A percentile compares a stretch with the other conserved stretches of the same genome.
phyloP scores from a whole-genome alignment of 37 sponge, comb jelly and placozoan species.

The Bolinopsis microptera region DNA sequence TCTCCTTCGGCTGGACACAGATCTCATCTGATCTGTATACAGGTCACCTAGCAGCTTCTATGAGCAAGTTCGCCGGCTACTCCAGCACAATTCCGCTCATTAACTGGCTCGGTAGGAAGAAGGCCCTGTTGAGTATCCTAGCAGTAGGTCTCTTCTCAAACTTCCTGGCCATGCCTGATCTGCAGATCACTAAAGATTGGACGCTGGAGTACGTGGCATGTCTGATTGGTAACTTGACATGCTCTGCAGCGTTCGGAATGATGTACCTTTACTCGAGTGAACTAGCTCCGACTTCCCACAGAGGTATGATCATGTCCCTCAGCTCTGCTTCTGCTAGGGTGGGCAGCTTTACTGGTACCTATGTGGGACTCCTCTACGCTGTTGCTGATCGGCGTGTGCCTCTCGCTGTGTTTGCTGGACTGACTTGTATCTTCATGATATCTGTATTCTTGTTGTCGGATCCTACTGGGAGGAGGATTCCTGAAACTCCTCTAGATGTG shows the following conservation, averaged over 20 bases:
- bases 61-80: background rate
- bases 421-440: background rate
- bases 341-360: slow-evolving; percentile 40
- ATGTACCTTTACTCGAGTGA: background rate
- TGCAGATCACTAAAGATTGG: background rate
- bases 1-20: background rate
- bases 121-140: background rate
- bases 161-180: slow-evolving; percentile 8
- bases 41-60: background rate
- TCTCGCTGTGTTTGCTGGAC: background rate
- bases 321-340: slow-evolving; percentile 4
- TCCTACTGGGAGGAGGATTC: background rate
- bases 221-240: background rate
- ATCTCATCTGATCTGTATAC: background rate
- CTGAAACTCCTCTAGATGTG: slow-evolving; percentile 25
- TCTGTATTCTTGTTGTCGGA: background rate
- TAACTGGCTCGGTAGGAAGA: background rate
- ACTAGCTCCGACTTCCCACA: slow-evolving; percentile 50
- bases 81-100: background rate
- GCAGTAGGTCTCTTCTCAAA: background rate
- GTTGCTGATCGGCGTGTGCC: background rate
- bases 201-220: background rate
- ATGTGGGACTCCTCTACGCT: slow-evolving; percentile 6
- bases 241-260: background rate
- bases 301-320: slow-evolving; percentile 35